These are phyloP conservation scores for Ctenopoma kingsleyae DNA, from an alignment of 2,797 vertebrate genomes.

Conservation along the genomic window DNA sequence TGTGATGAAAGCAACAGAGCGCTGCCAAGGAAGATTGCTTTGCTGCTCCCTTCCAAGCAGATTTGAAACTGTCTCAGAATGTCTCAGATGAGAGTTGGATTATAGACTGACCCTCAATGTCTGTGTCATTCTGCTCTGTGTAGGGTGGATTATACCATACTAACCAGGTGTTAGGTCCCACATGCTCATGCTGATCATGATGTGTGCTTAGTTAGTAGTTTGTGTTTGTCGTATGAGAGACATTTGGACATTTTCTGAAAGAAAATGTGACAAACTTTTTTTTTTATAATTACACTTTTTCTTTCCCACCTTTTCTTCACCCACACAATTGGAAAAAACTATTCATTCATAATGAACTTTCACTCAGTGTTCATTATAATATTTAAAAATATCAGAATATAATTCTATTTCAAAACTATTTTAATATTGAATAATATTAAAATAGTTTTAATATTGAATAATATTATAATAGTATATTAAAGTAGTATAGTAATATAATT, in stretches of 20 bases:
- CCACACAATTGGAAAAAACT: not conserved
- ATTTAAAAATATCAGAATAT: not conserved
- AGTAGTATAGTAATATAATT: not conserved
- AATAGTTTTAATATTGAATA: not conserved
- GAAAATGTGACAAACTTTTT: not conserved
- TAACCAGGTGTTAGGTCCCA: slow-evolving; percentile 95
- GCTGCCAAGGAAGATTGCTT: slow-evolving; percentile 99
- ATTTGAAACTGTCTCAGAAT: slow-evolving; percentile 98
- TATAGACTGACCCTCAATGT: slow-evolving; percentile 99
- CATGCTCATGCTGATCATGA: slow-evolving; percentile 90
- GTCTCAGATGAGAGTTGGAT: slow-evolving; percentile 99
- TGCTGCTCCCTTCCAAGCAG: slow-evolving; percentile 99
- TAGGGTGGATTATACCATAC: slow-evolving; percentile 95
- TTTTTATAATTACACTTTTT: not conserved
- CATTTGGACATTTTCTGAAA: slow-evolving; percentile 6
- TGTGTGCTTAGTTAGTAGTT: slow-evolving; percentile 72
- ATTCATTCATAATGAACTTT: not conserved
- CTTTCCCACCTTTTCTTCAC: slow-evolving; percentile 1
- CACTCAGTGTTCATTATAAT: not conserved
- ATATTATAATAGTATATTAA: not conserved
- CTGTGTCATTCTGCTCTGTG: slow-evolving; percentile 97
- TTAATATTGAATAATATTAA: not conserved
- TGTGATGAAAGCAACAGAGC: slow-evolving; percentile 99
- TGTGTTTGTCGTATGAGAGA: slow-evolving; percentile 28
- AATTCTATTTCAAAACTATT: too few relatives aligned